These are phyloP conservation scores for Zaprionus nigranus DNA, from an alignment of 1,140 invertebrate species.

Conservation along the genomic window DNA sequence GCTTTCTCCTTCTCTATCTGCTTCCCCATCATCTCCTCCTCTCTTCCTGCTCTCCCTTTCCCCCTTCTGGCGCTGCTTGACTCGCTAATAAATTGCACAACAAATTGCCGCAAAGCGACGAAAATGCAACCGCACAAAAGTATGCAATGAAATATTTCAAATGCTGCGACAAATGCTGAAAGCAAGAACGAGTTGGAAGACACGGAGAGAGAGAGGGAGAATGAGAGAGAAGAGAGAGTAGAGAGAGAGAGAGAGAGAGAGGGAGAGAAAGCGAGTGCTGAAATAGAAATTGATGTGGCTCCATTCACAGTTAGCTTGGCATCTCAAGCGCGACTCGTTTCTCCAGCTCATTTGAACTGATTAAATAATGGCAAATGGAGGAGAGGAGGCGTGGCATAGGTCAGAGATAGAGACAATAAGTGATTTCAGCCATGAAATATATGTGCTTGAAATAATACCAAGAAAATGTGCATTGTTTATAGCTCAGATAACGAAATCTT, in stretches of 20 bases:
- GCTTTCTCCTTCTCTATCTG: neutral
- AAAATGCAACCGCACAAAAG: conserved; percentile 55
- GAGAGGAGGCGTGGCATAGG: neutral
- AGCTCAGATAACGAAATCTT: neutral
- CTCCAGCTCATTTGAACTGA: conserved; percentile 5
- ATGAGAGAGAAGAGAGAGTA: neutral
- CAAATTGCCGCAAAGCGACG: conserved; percentile 47
- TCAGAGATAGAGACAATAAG: neutral
- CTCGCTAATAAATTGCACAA: conserved; percentile 74
- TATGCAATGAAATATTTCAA: conserved; percentile 70
- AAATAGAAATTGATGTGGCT: conserved; percentile 7
- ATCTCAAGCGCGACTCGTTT: neutral
- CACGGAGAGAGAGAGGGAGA: neutral
- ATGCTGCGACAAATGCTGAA: conserved; percentile 60
- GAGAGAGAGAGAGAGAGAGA: neutral
- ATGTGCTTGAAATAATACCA: neutral
- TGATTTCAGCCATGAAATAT: neutral
- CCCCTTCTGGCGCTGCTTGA: neutral
- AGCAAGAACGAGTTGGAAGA: conserved; percentile 2
- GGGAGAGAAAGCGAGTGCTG: neutral
- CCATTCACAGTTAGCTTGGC: neutral
- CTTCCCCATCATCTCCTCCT: neutral
- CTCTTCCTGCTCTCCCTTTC: neutral
- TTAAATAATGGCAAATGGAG: neutral
- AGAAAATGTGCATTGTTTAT: neutral